Evolutionary conservation across 2,113 vertebrate genomes (phyloP), one percentile per base, ranked within the genome.

Genomic region (Phylloscopus trochiloides): DNA sequence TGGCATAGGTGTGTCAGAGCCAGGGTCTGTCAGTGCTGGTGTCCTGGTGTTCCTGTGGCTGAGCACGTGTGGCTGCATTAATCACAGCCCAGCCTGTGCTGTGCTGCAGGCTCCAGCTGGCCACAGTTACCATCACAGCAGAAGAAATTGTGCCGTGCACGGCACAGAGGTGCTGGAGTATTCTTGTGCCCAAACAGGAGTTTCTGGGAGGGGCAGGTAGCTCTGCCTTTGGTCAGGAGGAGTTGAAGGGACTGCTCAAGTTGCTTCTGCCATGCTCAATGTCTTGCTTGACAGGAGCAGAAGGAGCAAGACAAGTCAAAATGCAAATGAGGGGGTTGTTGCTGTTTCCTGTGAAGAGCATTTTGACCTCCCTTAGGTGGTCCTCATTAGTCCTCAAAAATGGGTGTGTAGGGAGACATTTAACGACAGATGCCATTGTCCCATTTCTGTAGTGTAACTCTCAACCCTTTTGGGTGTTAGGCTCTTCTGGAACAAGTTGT

Each of bases 101-200:
- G 66, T 24, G 10, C 82, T 59, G 34, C 18, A 6, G 70, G 38
- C 70, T 74, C 25, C 72, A 24, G 38, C 32, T 9, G 3, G 25
- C 63, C 3, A 2, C 57, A 36, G 61, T 24, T 22, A 12, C 17
- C 38, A 26, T 8, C 65, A 4, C 12, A 7, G 55, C 77, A 84
- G 63, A 26, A 51, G 59, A 31, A 52, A 2, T 9, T 31, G 40
- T 20, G 47, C 20, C 40, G n/a, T 34, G 47, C 18, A 2, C 45
- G 43, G 61, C 3, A 3, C 3, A 3, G 24, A 8, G 42, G 50
- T 59, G 20, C 36, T 47, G 31, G 16, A 52, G 18, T 3, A 6
- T 17, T 38, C 4, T 0, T 2, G 1, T 12, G 22, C 50, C 65
- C 14, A 4, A 54, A 13, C 0, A 1, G 1, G 59, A 57, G 19